Evolutionary conservation across 53 echinoderm and acorn worm species (phyloP).

Genomic region (Crossaster papposus): DNA sequence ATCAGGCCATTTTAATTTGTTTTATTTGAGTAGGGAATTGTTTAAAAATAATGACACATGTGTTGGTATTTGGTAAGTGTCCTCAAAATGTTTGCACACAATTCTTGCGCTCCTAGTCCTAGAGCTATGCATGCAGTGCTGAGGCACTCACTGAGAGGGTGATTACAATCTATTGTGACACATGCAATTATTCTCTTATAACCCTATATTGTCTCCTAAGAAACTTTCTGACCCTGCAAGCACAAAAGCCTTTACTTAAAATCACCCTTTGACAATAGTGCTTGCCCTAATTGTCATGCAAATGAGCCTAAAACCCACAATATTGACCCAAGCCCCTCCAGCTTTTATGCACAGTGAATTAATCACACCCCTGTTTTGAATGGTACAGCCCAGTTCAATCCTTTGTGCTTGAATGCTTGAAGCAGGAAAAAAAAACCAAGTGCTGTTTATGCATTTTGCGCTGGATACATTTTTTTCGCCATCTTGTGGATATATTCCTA

Average conservation of each 20-base stretch:
- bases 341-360: neutral
- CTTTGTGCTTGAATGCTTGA: constrained; percentile 46
- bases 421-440: neutral
- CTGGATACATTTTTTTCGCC: constrained; percentile 1
- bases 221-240: constrained; percentile 24
- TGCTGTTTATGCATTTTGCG: constrained; percentile 44
- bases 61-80: too few relatives aligned
- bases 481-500: constrained; percentile 38
- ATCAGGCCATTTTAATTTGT: too few relatives aligned
- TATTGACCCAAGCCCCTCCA: constrained; percentile 47
- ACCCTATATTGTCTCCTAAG: neutral
- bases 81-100: too few relatives aligned
- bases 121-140: too few relatives aligned
- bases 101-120: too few relatives aligned
- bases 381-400: constrained; percentile 43
- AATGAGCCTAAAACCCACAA: constrained; percentile 50
- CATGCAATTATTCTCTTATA: neutral
- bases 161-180: neutral
- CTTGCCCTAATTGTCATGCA: constrained; percentile 41
- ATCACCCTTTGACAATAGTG: neutral
- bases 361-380: constrained; percentile 27
- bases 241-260: constrained; percentile 18
- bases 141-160: too few relatives aligned
- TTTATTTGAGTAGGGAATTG: too few relatives aligned
- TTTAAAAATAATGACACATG: too few relatives aligned